Evolutionary conservation across 2,888 invertebrate genomes (phyloP).

Genomic region (Dione vanillae): DNA sequence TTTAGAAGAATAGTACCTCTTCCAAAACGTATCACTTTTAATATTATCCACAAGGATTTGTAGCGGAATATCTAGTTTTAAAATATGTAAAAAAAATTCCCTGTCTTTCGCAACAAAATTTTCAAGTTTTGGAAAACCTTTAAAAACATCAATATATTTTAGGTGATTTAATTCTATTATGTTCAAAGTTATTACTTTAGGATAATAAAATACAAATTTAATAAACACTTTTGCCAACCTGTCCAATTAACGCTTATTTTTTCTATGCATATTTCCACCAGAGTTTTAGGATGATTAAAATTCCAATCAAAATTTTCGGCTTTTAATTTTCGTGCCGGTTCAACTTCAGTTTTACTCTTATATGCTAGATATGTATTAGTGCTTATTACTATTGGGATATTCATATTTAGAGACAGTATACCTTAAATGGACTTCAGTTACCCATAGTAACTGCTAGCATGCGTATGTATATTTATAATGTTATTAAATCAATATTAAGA

Average conservation of each 20-base stretch:
- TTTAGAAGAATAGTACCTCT: conserved; percentile 69
- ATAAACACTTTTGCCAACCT: conserved; percentile 50
- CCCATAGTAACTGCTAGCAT: no score
- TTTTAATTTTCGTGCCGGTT: conserved; percentile 71
- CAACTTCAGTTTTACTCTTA: conserved; percentile 63
- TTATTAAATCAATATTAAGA: not conserved
- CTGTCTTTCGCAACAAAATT: conserved; percentile 72
- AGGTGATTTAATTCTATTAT: not conserved
- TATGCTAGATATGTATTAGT: conserved; percentile 74
- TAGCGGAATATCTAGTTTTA: conserved; percentile 70
- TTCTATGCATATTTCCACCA: conserved; percentile 76
- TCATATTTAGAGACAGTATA: conserved; percentile 50
- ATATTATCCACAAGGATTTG: conserved; percentile 76
- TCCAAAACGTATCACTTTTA: conserved; percentile 79
- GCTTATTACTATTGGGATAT: conserved; percentile 70
- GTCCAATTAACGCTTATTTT: conserved; percentile 76
- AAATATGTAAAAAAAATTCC: conserved; percentile 71
- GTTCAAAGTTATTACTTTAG: not conserved
- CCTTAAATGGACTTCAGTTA: not conserved
- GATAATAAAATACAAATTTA: not conserved
- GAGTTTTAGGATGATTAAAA: conserved; percentile 70
- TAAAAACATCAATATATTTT: conserved; percentile 23
- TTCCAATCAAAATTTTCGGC: conserved; percentile 84
- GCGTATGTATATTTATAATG: not conserved
- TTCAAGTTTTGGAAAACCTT: conserved; percentile 68